Base-by-base conservation (phyloP, 2,888 invertebrate genomes). In the Synergus gifuensis region DNA sequence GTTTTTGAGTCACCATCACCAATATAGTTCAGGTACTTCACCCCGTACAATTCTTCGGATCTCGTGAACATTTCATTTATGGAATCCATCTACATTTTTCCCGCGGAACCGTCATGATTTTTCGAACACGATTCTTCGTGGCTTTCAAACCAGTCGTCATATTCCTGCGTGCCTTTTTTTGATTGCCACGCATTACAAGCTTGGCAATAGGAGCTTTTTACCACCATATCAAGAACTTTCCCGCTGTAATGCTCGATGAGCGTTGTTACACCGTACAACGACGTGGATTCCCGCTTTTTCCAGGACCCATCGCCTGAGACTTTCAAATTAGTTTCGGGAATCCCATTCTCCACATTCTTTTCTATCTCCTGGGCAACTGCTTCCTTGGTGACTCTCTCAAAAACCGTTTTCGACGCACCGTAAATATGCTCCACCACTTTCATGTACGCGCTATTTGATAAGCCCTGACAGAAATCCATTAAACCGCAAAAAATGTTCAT, bases 401-500 rank as follows among this genome's bases (percentile, higher is more conserved):
- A 85, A 36, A 85, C 79, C 63, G 82, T 36, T 80, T 83, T 76
- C 63, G 83, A 76, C 66, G 83, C 85, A 60, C 76, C 60, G 76
- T 82, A 62, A 63, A 84, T 76, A 62, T 82, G 66, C 54, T 84
- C 77, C 73, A 86, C 44, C 63, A 81, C 80, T 69, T 67, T 69
- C 77, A 82, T 77, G 79, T 86, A 86, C 64, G 83, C 78, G 36
- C 36, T 78, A 81, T 83, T 82, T 44, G 81, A 66, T 46, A 85
- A 66, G 60, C 85, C 85, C 79, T 81, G 46, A 62, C 85, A 79
- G 62, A 87, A 85, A 80, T 88, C 85, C 86, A 89, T 87, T 54
- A 86, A 63, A 77, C 82, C 81, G 80, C 85, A 84, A 83, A 88
- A 88, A 54, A 88, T 62, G 80, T 88, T 86, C 28, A 89, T 77